A percentile compares a stretch with the other conserved stretches of the same genome.
These are phyloP conservation scores for Hylomyscus alleni DNA, from an alignment of 2,797 vertebrate genomes.

Conservation along the genomic window DNA sequence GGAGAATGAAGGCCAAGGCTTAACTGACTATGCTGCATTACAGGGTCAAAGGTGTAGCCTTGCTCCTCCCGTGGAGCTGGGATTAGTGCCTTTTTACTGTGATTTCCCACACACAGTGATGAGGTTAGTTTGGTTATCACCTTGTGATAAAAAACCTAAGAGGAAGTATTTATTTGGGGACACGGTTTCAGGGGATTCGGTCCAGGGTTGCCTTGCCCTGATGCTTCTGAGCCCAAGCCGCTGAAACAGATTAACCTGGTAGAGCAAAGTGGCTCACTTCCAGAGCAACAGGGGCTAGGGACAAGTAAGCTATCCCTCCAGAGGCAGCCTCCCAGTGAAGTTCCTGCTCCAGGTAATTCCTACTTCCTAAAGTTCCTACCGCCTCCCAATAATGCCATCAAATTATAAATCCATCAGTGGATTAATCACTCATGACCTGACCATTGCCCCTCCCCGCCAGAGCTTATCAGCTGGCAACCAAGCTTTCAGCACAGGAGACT, in stretches of 20 bases:
- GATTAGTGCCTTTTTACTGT: background rate
- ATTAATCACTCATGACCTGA: background rate
- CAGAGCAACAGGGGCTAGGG: background rate
- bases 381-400: background rate
- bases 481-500: background rate
- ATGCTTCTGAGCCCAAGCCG: background rate
- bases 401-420: background rate
- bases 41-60: background rate
- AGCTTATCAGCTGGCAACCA: background rate
- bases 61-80: background rate
- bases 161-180: background rate
- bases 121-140: background rate
- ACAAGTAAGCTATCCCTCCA: background rate
- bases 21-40: fast-evolving
- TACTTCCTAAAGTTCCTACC: background rate
- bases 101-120: background rate
- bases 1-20: background rate
- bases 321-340: background rate
- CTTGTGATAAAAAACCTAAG: background rate
- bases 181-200: background rate
- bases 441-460: background rate
- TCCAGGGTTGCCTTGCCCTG: background rate
- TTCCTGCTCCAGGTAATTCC: background rate
- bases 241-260: background rate
- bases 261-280: background rate